phyloP scores from a whole-genome alignment of 2,113 vertebrate species.

The Tychaedon coryphoeus region DNA sequence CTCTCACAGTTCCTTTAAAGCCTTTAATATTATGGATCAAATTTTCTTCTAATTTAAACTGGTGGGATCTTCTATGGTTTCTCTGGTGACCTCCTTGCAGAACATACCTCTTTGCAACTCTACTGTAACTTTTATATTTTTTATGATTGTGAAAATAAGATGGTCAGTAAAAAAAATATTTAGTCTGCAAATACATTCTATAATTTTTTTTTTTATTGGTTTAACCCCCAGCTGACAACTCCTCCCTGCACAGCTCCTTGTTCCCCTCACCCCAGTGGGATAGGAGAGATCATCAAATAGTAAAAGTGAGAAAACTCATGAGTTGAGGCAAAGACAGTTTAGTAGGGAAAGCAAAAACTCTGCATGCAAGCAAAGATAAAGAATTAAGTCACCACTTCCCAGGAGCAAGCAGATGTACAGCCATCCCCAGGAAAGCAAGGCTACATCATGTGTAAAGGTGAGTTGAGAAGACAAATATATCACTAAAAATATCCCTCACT shows the following conservation, averaged over 20 bases:
- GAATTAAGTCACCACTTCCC: not conserved
- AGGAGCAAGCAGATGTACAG: not conserved
- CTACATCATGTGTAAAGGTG: accelerated
- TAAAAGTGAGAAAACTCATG: not conserved
- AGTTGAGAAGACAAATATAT: not conserved
- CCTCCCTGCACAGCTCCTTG: not conserved
- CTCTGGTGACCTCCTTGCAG: not conserved
- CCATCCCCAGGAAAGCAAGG: not conserved
- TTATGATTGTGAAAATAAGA: not conserved
- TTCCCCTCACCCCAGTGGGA: accelerated
- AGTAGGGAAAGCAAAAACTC: not conserved
- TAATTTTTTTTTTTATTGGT: not conserved
- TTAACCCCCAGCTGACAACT: not conserved
- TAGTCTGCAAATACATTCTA: too few species aligned
- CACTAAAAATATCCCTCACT: not conserved
- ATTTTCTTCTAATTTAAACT: not conserved
- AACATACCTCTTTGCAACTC: not conserved
- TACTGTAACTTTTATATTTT: not conserved
- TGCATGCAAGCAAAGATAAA: not conserved
- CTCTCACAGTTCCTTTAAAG: not conserved
- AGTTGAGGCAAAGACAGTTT: not conserved
- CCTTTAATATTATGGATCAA: not conserved
- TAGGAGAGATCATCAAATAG: not conserved
- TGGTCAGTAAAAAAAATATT: not conserved
- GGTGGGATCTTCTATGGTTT: not conserved